Evolutionary conservation across 1,140 invertebrate genomes (phyloP), one percentile per base, ranked within the genome.

Genomic region (Phocides pigmalion): DNA sequence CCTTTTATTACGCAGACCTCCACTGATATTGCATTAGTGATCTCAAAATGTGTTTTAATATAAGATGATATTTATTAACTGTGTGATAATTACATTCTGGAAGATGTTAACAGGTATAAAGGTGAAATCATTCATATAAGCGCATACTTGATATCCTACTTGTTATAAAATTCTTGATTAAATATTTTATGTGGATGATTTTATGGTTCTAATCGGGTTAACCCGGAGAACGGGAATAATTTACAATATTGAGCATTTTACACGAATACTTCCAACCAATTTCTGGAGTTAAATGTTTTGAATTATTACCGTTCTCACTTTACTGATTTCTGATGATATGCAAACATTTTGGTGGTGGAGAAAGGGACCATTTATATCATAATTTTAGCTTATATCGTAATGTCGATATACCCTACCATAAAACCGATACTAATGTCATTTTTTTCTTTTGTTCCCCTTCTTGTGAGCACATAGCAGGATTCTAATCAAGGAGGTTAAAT

Each of bases 381-480:
- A 46, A 66, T 49, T 47, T 59, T 64, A 66, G 42, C 58, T 70
- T 56, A 70, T 66, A 54, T 42, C 67, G 64, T 68, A 62, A 44
- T 61, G 64, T 56, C 25, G 51, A 66, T 47, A 49, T 66, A 59
- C 68, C 66, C 61, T 67, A 64, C 32, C 54, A 15, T 77, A 82
- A 66, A 85, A 77, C 68, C 75, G 82, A 79, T 91, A 91, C 89
- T 91, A 91, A 89, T 91, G 74, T 78, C 74, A 82, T 87, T 90
- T 86, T 84, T 90, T 88, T 84, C 79, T 89, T 90, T 85, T 87
- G 76, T 88, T 82, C 74, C 56, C 75, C 82, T 89, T 84, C 77
- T 86, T 80, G 76, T 84, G 82, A 89, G 89, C 87, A 84, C 78
- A 89, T 90, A 91, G 87, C 89, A 89, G 89, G 89, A 91, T 87